A percentile compares a stretch with the other conserved stretches of the same genome.
Evolutionary conservation across 2,888 invertebrate genomes (phyloP).

Genomic region (Arrhopalites spinosus): DNA sequence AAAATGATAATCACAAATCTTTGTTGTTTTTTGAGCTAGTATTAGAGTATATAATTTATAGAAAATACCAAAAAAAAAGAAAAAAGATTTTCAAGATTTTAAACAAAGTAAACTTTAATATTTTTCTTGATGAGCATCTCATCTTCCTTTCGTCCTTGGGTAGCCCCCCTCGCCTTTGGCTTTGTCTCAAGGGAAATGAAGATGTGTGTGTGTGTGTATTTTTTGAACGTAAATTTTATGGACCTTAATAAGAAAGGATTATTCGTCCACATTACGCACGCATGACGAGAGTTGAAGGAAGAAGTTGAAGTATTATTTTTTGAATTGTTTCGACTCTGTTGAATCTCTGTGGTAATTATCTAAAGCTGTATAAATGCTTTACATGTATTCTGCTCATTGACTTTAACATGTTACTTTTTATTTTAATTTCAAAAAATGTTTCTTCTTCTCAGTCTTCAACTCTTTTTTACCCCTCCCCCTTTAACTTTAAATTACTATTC

Average conservation of each 20-base stretch:
- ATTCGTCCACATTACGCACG: too few species aligned
- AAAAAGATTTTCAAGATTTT: background rate
- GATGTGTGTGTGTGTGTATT: too few species aligned
- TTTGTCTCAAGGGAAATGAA: too few species aligned
- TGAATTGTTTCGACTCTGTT: constrained; percentile 6
- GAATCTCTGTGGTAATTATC: constrained; percentile 1
- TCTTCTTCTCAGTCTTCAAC: background rate
- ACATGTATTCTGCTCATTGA: constrained; percentile 13
- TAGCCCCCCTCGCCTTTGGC: too few species aligned
- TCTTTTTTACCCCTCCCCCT: background rate
- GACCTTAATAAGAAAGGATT: too few species aligned
- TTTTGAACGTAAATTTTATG: too few species aligned
- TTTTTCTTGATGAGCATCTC: background rate
- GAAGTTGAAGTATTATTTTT: background rate
- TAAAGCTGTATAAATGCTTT: constrained; percentile 6
- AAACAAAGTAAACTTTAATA: background rate
- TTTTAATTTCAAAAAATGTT: background rate
- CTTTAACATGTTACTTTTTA: background rate
- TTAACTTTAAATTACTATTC: too few species aligned
- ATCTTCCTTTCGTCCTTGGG: background rate
- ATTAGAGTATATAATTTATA: too few species aligned
- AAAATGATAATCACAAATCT: too few species aligned
- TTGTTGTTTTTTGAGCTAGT: too few species aligned
- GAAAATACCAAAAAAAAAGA: too few species aligned
- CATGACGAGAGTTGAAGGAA: background rate